Evolutionary conservation across 2,113 vertebrate genomes (phyloP), one percentile per base, ranked within the genome.

Genomic region (Oophaga pumilio): DNA sequence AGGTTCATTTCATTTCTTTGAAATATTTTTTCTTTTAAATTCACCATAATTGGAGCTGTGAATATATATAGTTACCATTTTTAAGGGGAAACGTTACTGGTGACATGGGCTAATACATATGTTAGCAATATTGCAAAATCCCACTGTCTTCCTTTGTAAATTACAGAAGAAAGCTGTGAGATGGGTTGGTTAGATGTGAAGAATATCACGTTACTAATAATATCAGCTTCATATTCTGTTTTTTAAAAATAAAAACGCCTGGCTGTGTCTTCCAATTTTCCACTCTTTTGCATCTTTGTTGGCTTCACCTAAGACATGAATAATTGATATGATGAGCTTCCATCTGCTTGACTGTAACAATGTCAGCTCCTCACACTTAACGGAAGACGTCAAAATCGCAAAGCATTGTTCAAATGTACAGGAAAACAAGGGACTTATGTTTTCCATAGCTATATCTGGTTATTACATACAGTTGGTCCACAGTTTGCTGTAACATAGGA

Each of bases 311-410:
- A 77, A 24, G n/a, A 77, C n/a, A 56, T 77, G 10, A 77, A 52
- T 77, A 77, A 56, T 77, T 52, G 50, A 77, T 56, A 26, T 24
- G 74, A 12, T 77, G 76, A 77, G 53, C n/a, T 18, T 17, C 24
- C 76, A 79, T 79, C 76, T 56, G 49, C 50, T 53, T 56, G 49
- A 13, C 76, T 79, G 76, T 79, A 52, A 66, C 22, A 52, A 69
- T 69, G 62, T 52, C 62, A 66, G 13, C 62, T 68, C 62, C n/a
- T 52, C n/a, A 83, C 62, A 68, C 28, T 20, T n/a, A 24, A 24
- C 11, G 2, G 50, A 74, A 50, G 43, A 50, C 71, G 18, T 74
- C 33, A 74, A 8, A 9, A 22, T 74, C 71, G 12, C 71, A 22
- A 18, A 74, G 71, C 26, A 49, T 22, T 74, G 71, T 74, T 22